Percentiles rank a stretch among this genome's conserved stretches.
Evolutionary conservation across 2,113 vertebrate species (phyloP).

Genomic region (Gadus chalcogrammus): DNA sequence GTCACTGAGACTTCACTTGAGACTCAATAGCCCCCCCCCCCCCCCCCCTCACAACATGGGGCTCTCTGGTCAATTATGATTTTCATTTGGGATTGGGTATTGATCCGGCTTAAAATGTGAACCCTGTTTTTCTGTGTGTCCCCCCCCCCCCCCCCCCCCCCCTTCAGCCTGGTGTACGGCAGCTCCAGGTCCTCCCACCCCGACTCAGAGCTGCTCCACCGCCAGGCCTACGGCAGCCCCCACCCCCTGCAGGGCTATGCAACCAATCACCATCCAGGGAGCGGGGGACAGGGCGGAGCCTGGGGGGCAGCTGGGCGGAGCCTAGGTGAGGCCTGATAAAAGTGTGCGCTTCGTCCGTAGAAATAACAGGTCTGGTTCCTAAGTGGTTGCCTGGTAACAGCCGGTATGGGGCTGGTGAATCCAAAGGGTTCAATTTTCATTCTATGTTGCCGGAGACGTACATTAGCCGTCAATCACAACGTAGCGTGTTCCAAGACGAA

Average conservation of each 20-base stretch:
- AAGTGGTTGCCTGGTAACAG: constrained; percentile 10
- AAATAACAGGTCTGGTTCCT: not conserved
- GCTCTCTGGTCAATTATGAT: too few relatives aligned
- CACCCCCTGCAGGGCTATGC: constrained; percentile 89
- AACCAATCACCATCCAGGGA: constrained; percentile 87
- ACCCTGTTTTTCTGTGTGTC: not conserved
- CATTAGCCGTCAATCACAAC: not conserved
- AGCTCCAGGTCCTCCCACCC: constrained; percentile 86
- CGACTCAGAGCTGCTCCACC: constrained; percentile 86
- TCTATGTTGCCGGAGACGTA: not conserved
- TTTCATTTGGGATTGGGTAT: too few relatives aligned
- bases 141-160: not conserved
- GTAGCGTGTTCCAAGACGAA: too few relatives aligned
- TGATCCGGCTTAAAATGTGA: too few relatives aligned
- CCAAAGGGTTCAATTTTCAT: not conserved
- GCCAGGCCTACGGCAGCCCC: constrained; percentile 81
- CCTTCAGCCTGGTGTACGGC: constrained; percentile 84
- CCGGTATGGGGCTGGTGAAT: not conserved
- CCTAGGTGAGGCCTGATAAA: constrained; percentile 55
- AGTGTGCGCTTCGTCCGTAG: not conserved
- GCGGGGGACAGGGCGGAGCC: constrained; percentile 65
- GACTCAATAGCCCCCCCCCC: too few relatives aligned
- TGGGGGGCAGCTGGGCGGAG: constrained; percentile 70
- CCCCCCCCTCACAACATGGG: too few relatives aligned
- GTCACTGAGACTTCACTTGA: too few relatives aligned